These are phyloP conservation scores for Thalassoma bifasciatum DNA, from an alignment of 2,113 vertebrate genomes.

Conservation along the genomic window DNA sequence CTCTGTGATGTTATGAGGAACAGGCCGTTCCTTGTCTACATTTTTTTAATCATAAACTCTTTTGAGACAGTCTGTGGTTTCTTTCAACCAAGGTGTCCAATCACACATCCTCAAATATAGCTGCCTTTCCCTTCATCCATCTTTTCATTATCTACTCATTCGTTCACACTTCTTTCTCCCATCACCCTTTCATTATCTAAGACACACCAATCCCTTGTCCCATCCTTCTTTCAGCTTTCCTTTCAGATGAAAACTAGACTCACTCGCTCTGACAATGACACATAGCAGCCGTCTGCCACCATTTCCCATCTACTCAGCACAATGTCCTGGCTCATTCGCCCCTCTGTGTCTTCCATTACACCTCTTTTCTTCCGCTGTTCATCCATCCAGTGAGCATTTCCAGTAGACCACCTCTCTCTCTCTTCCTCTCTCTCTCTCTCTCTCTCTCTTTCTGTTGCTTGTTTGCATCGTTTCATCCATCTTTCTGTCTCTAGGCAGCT, in stretches of 20 bases:
- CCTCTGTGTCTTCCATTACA: slow-evolving; percentile 61
- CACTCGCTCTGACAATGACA: slow-evolving; percentile 65
- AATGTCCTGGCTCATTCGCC: slow-evolving; percentile 56
- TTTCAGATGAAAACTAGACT: slow-evolving; percentile 50
- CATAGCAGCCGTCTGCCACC: slow-evolving; percentile 58
- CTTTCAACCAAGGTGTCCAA: slow-evolving; percentile 30
- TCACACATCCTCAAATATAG: slow-evolving; percentile 26
- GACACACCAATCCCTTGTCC: slow-evolving; percentile 38
- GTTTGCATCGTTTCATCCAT: slow-evolving; percentile 58
- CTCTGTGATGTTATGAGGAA: slow-evolving; percentile 36
- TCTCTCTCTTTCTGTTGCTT: slow-evolving; percentile 15
- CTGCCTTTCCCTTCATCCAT: slow-evolving; percentile 20
- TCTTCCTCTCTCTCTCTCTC: not conserved
- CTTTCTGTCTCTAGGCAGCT: slow-evolving; percentile 39
- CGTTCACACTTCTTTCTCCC: slow-evolving; percentile 33
- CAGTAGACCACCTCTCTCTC: slow-evolving; percentile 52
- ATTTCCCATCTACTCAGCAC: slow-evolving; percentile 68
- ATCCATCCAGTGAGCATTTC: slow-evolving; percentile 53
- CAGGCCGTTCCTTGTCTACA: slow-evolving; percentile 19
- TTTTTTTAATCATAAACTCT: slow-evolving; percentile 38
- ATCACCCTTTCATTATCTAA: slow-evolving; percentile 53
- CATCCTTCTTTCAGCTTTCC: slow-evolving; percentile 44
- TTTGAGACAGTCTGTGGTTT: slow-evolving; percentile 37
- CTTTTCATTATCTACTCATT: slow-evolving; percentile 52
- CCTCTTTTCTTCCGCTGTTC: slow-evolving; percentile 38